Conservation (phyloP, 2,888 invertebrate genomes). For the Ariolimax columbianus region DNA sequence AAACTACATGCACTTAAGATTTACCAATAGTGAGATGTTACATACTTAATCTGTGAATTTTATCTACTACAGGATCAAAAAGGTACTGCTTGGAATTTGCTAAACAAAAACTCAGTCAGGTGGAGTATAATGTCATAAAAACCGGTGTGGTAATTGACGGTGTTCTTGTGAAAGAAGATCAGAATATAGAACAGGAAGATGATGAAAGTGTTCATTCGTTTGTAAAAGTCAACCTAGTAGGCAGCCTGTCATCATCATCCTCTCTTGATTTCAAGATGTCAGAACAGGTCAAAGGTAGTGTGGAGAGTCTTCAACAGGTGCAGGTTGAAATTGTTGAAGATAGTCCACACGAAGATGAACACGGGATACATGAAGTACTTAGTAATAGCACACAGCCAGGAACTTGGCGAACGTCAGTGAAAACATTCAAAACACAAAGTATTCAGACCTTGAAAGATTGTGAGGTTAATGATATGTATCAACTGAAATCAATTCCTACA, state of each 20-base stretch:
- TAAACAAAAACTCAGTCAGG: slow-evolving; percentile 33
- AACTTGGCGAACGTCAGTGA: slow-evolving; percentile 9
- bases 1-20: too few relatives aligned
- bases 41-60: background rate
- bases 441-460: slow-evolving; percentile 25
- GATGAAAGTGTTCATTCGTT: slow-evolving; percentile 27
- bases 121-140: slow-evolving; percentile 31
- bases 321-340: slow-evolving; percentile 4
- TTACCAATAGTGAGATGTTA: too few relatives aligned
- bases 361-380: background rate
- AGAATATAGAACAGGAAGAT: background rate
- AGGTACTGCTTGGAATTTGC: slow-evolving; percentile 41
- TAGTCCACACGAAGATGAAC: background rate
- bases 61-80: slow-evolving; percentile 2
- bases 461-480: slow-evolving; percentile 1
- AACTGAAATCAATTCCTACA: slow-evolving; percentile 35
- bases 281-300: background rate
- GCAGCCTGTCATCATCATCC: slow-evolving; percentile 29
- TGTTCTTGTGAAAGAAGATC: slow-evolving; percentile 9
- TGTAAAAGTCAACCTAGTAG: slow-evolving; percentile 39
- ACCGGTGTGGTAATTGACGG: slow-evolving; percentile 42
- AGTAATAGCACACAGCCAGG: slow-evolving; percentile 26
- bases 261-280: background rate
- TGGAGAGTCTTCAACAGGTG: background rate
- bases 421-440: slow-evolving; percentile 38